Evolutionary conservation across 2,888 invertebrate species (phyloP), one percentile per base, ranked within the genome.

Genomic region (Plagiodera versicolora): DNA sequence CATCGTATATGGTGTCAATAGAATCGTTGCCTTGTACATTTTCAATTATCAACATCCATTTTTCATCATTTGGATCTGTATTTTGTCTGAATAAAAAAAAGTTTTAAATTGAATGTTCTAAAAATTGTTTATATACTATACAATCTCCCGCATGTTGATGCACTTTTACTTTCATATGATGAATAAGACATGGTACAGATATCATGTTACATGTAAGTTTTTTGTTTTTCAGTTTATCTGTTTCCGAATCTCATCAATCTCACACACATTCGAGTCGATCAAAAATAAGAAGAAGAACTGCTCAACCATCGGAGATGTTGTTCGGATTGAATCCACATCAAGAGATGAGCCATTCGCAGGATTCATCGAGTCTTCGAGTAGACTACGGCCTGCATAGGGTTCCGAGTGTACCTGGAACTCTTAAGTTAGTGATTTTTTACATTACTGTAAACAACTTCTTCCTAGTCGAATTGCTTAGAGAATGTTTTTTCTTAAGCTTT

Each of bases 381-480:
- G 73, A 74, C 56, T 67, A 69, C 66, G 86, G 64, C 46, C 82
- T 82, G 70, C 85, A 82, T 72, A 39, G 83, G 80, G 85, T 91
- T 57, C 90, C 91, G 65, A 90, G 89, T 77, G 89, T 90, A 46
- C 90, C 91, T 4, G 90, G 89, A 68, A 89, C 89, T 68, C 83
- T 91, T 65, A 87, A 89, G 91, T 91, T 81, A 82, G 79, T 79
- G 68, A 65, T 70, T 68, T 67, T 60, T 63, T 50, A n/a, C 39
- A 39, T 39, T 39, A 14, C 8, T 14, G 39, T 39, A 39, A 14
- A 4, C 8, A n/a, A 10, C 11, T 39, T 11, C 39, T 39, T 39
- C 32, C 16, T 44, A 20, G 18, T 1, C 8, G 32, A 51, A n/a
- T 2, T 14, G 28, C 18, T 35, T 4, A 8, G 2, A 20, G 11